These are phyloP conservation scores for Calameuta pallipes DNA, from an alignment of 2,888 invertebrate genomes.

Conservation along the genomic window DNA sequence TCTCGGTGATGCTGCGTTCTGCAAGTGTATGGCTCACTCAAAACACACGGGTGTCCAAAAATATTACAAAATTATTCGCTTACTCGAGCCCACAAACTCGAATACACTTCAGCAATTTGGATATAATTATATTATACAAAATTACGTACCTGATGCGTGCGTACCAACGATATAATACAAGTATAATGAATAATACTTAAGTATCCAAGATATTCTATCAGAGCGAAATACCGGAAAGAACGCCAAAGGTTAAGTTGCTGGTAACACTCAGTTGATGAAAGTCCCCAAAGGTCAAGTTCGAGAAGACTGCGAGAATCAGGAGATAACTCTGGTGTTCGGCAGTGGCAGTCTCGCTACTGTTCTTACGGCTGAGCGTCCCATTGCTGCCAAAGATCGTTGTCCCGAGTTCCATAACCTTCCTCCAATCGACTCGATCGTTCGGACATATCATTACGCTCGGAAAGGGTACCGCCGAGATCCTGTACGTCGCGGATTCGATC, in stretches of 20 bases:
- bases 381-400: slow-evolving; percentile 27
- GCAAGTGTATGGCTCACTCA: too few species aligned
- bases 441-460: slow-evolving; percentile 56
- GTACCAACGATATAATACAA: too few species aligned
- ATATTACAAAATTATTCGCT: too few species aligned
- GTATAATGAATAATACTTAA: too few species aligned
- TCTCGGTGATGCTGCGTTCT: slow-evolving; percentile 27
- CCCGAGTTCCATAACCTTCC: slow-evolving; percentile 33
- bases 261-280: slow-evolving; percentile 43
- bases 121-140: too few species aligned
- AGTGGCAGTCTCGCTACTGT: slow-evolving; percentile 11
- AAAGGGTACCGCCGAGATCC: slow-evolving; percentile 46
- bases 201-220: too few species aligned
- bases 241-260: slow-evolving; percentile 18
- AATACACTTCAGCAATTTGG: too few species aligned
- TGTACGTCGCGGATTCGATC: slow-evolving; percentile 47
- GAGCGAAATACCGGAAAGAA: slow-evolving; percentile 9
- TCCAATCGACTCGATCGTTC: slow-evolving; percentile 49
- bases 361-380: too few species aligned
- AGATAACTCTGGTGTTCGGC: slow-evolving; percentile 30
- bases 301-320: slow-evolving; percentile 31
- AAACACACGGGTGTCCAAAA: too few species aligned
- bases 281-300: slow-evolving; percentile 49
- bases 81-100: too few species aligned
- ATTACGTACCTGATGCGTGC: too few species aligned